These are phyloP conservation scores for Hydropotes inermis DNA, from an alignment of 2,113 vertebrate species.

Conservation along the genomic window DNA sequence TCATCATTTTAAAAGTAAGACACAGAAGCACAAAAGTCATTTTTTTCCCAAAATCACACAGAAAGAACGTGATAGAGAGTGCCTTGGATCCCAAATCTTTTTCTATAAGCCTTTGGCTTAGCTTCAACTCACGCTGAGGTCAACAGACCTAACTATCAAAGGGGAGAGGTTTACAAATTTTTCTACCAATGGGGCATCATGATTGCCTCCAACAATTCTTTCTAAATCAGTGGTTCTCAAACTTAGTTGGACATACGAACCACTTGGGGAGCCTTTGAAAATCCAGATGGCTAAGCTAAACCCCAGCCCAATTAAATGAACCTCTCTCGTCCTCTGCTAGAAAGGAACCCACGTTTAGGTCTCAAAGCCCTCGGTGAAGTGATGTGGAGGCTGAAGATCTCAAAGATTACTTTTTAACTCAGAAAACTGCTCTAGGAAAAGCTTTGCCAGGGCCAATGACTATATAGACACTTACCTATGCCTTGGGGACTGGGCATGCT, in stretches of 20 bases:
- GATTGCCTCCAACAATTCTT: background rate
- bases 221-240: background rate
- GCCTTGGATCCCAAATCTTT: background rate
- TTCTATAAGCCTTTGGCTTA: background rate
- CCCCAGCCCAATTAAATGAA: background rate
- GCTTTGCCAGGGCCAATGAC: background rate
- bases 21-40: background rate
- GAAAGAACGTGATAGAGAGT: background rate
- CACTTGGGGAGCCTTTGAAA: background rate
- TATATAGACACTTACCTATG: fast-evolving
- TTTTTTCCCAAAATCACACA: background rate
- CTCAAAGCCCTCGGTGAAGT: background rate
- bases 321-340: background rate
- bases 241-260: background rate
- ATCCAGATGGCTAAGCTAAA: background rate
- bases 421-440: background rate
- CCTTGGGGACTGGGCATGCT: fast-evolving
- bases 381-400: background rate
- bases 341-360: background rate
- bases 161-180: background rate
- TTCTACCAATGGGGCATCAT: background rate
- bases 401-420: background rate
- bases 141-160: background rate
- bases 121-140: background rate
- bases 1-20: background rate